Base-by-base conservation (phyloP, 2,888 invertebrate species). In the Pterostichus niger region DNA sequence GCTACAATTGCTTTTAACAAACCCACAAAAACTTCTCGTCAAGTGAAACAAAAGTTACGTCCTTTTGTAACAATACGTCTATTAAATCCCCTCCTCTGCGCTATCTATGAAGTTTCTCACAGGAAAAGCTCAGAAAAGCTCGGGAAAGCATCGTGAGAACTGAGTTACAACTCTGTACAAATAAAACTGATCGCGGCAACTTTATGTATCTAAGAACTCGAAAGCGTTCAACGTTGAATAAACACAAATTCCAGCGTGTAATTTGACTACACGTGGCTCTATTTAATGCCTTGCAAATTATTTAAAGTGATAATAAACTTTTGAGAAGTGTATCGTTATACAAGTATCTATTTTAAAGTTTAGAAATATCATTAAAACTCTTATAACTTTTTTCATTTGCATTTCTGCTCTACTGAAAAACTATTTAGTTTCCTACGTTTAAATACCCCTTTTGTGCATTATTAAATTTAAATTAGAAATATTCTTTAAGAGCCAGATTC, bases 21-120 rank as follows among this genome's bases (percentile, higher is more conserved):
- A 2, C 56, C 44, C 40, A 71, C 68, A 71, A 71, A 44, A 71
- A 44, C 44, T 71, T 71, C 6, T n/a, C 33, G 13, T 4, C 13
- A 40, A 71, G 44, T 44, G 44, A 71, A 71, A 71, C 68, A 71
- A 71, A 71, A 71, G 68, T 17, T 71, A 11, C 64, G n/a, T 64
- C 17, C 13, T 71, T 40, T 15, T 13, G 15, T 17, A 71, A 64
- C 64, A 71, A 71, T 71, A 71, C 68, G 68, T 71, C 68, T 71
- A 71, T 71, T 71, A 44, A 24, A 71, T 71, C 40, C 44, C 40
- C 44, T 40, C 44, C 40, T 2, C 9, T 17, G 17, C 11, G 24
- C 49, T n/a, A 11, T 49, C 49, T 49, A 40, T 40, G 13, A 52
- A n/a, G 15, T 56, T 56, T 56, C 15, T 17, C 10, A 2, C 6